Evolutionary conservation across 2,888 invertebrate genomes (phyloP).

Genomic region (Dusona sp.): DNA sequence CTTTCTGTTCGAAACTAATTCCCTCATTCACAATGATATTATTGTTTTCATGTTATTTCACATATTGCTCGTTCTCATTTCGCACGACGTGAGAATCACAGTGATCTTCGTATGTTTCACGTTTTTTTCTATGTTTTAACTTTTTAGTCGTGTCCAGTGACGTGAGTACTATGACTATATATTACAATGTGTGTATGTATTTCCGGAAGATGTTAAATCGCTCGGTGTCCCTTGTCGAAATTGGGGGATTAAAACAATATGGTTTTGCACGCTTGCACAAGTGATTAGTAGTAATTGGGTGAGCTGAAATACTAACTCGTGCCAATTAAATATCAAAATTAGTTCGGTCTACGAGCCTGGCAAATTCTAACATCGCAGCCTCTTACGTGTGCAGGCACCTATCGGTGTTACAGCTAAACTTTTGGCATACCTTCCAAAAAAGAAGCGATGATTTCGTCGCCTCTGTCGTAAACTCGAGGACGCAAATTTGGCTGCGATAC

Average conservation of each 20-base stretch:
- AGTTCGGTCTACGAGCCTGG: slow-evolving; percentile 8
- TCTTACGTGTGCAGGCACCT: slow-evolving; percentile 1
- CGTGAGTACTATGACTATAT: slow-evolving; percentile 41
- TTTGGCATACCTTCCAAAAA: slow-evolving; percentile 41
- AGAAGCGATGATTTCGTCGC: background rate
- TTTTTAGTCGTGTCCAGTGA: slow-evolving; percentile 29
- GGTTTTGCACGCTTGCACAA: background rate
- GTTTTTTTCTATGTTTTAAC: background rate
- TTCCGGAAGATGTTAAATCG: background rate
- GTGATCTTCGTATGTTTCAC: slow-evolving; percentile 21
- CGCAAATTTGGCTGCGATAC: background rate
- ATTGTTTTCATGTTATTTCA: background rate
- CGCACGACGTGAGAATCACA: slow-evolving; percentile 42
- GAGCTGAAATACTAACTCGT: slow-evolving; percentile 21
- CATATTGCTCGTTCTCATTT: slow-evolving; percentile 50
- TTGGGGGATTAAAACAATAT: background rate
- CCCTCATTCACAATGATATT: slow-evolving; percentile 19
- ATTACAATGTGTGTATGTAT: slow-evolving; percentile 10
- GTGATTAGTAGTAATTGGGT: slow-evolving; percentile 18
- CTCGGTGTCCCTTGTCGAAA: background rate
- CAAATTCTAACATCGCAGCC: background rate
- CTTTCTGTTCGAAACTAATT: slow-evolving; percentile 23
- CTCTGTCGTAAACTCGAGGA: background rate
- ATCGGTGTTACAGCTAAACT: slow-evolving; percentile 11
- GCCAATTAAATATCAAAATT: slow-evolving; percentile 56